phyloP scores from a whole-genome alignment of 2,888 invertebrate genomes.

The Morpho achilles region DNA sequence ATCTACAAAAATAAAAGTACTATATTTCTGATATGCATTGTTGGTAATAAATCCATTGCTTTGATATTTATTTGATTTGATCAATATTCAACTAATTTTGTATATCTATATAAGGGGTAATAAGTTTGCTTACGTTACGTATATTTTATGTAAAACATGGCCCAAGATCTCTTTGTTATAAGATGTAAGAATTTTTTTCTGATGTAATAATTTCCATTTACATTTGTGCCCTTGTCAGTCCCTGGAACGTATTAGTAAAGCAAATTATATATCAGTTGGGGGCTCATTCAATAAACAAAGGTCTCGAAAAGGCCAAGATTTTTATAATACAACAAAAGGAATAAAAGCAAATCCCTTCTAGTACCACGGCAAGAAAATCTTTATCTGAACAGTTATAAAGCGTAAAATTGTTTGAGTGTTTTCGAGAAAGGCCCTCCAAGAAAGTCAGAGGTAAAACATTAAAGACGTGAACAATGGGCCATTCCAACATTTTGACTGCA shows the following conservation, averaged over 20 bases:
- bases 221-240: constrained; percentile 1
- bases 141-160: too few relatives aligned
- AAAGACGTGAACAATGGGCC: constrained; percentile 36
- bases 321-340: constrained; percentile 17
- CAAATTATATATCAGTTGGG: constrained; percentile 18
- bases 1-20: too few relatives aligned
- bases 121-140: too few relatives aligned
- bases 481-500: constrained; percentile 37
- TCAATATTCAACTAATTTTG: too few relatives aligned
- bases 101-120: too few relatives aligned
- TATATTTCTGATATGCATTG: too few relatives aligned
- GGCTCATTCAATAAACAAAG: constrained; percentile 21
- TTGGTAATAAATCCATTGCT: too few relatives aligned
- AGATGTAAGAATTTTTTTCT: too few relatives aligned
- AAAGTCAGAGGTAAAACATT: constrained; percentile 13
- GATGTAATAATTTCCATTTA: constrained; percentile 13
- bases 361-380: constrained; percentile 2
- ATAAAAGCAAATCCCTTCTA: constrained; percentile 7
- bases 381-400: neutral
- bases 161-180: too few relatives aligned
- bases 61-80: too few relatives aligned
- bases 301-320: constrained; percentile 16
- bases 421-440: constrained; percentile 8
- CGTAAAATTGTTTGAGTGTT: constrained; percentile 8
- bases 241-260: constrained; percentile 16